A percentile compares a stretch with the other conserved stretches of the same genome.
These are phyloP conservation scores for Mycalesis mineus DNA, from an alignment of 2,888 invertebrate species.

Conservation along the genomic window DNA sequence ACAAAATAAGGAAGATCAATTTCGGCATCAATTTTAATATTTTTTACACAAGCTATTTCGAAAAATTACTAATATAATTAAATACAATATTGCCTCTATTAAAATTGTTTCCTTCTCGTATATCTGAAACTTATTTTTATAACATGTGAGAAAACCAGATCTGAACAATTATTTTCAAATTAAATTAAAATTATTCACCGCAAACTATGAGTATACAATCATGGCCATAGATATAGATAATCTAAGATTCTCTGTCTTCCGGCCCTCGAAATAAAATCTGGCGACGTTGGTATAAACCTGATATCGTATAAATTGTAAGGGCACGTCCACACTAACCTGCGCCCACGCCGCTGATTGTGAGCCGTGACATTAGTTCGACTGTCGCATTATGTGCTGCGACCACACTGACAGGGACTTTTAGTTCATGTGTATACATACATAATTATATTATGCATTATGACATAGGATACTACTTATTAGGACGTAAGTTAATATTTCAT, in stretches of 20 bases:
- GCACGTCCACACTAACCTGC: constrained; percentile 47
- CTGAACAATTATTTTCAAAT: neutral
- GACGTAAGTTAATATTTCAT: too few relatives aligned
- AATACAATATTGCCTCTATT: too few relatives aligned
- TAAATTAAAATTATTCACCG: neutral
- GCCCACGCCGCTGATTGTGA: constrained; percentile 74
- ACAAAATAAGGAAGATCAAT: too few relatives aligned
- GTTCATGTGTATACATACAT: too few relatives aligned
- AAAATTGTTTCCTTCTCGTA: too few relatives aligned
- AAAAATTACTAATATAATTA: too few relatives aligned
- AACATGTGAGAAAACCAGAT: neutral
- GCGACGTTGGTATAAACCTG: constrained; percentile 23
- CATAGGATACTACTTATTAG: too few relatives aligned
- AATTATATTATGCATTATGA: too few relatives aligned
- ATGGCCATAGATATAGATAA: neutral
- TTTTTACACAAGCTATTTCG: too few relatives aligned
- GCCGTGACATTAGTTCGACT: constrained; percentile 75
- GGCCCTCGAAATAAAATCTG: constrained; percentile 17
- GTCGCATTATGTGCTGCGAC: constrained; percentile 51
- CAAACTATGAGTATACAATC: neutral
- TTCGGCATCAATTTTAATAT: too few relatives aligned
- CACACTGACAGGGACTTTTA: constrained; percentile 23
- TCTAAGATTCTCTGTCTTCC: constrained; percentile 1
- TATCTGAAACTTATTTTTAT: too few relatives aligned
- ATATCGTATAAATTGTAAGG: constrained; percentile 25